Evolutionary conservation across 2,888 invertebrate genomes (phyloP), one percentile per base, ranked within the genome.

Genomic region (Spatulosminthurus flaviceps): DNA sequence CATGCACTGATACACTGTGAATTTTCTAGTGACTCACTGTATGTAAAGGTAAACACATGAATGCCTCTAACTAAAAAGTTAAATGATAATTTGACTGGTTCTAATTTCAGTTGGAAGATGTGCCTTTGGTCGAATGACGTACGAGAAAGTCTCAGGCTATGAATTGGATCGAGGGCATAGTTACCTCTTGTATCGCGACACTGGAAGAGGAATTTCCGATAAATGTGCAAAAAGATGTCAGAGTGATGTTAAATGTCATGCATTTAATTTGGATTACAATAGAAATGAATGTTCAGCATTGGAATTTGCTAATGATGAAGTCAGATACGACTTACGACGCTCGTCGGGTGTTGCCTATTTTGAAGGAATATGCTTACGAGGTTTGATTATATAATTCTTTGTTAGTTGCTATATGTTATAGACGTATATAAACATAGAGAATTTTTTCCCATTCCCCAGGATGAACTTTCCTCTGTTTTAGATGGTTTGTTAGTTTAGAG

Each of bases 221-320:
- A 86, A 88, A 81, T 89, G 89, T 82, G 83, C 87, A 11, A 83
- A 86, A 34, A 84, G 87, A 29, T 89, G 89, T 81, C 87, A 87
- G 79, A 86, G 86, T 67, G 86, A 87, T 71, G 85, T 86, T 9
- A 86, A 86, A 29, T 89, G 89, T 83, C 86, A 86, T 61, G 88
- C 87, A 19, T 88, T 88, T 82, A 88, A 88, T 78, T 83, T 88
- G 79, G 88, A 88, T 82, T 88, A 88, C 84, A 87, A 87, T 77
- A 85, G 87, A 71, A 87, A 87, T 81, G 87, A 88, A 64, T 88
- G 88, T 81, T 86, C 86, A 24, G 86, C 86, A n/a, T 81, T 87
- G 75, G 86, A 87, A 69, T 85, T 85, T 79, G 86, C 85, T 24
- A 85, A 87, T 61, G 86, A 86, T 69, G 85, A 86, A 73, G 86